phyloP scores from a whole-genome alignment of 2,888 invertebrate genomes.

The Amblyjoppa proteus region DNA sequence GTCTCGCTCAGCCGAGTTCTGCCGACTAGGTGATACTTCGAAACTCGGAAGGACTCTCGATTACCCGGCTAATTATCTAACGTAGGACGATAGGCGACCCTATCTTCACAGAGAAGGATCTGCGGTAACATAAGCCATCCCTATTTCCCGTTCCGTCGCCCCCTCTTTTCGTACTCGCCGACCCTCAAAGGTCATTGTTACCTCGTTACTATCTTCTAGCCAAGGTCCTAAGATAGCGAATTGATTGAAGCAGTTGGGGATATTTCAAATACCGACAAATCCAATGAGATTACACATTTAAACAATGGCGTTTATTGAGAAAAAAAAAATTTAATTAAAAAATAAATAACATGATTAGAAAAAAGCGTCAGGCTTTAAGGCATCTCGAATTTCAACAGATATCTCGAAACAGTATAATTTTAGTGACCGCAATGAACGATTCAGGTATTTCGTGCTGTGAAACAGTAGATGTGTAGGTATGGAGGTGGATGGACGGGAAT shows the following conservation, averaged over 20 bases:
- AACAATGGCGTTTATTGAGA: background rate
- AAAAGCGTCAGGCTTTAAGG: background rate
- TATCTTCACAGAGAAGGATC: constrained; percentile 78
- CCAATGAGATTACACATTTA: background rate
- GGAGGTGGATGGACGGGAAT: constrained; percentile 50
- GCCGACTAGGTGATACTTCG: constrained; percentile 61
- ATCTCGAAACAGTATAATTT: constrained; percentile 42
- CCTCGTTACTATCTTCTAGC: constrained; percentile 83
- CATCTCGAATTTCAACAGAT: background rate
- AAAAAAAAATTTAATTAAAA: background rate
- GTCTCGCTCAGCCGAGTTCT: constrained; percentile 37
- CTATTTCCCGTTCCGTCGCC: constrained; percentile 73
- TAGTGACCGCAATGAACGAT: constrained; percentile 41
- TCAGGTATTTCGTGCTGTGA: constrained; percentile 36
- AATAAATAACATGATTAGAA: background rate
- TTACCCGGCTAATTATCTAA: constrained; percentile 84
- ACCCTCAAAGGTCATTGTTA: constrained; percentile 82
- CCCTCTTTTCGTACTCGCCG: constrained; percentile 64
- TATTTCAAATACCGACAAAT: constrained; percentile 22
- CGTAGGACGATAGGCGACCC: constrained; percentile 77
- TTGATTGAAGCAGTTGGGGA: constrained; percentile 40
- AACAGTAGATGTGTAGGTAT: background rate
- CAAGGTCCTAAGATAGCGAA: constrained; percentile 64
- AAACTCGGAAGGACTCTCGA: constrained; percentile 74
- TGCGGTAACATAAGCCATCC: constrained; percentile 75